Evolutionary conservation across 2,797 vertebrate species (phyloP).

Genomic region (Etheostoma perlongum): DNA sequence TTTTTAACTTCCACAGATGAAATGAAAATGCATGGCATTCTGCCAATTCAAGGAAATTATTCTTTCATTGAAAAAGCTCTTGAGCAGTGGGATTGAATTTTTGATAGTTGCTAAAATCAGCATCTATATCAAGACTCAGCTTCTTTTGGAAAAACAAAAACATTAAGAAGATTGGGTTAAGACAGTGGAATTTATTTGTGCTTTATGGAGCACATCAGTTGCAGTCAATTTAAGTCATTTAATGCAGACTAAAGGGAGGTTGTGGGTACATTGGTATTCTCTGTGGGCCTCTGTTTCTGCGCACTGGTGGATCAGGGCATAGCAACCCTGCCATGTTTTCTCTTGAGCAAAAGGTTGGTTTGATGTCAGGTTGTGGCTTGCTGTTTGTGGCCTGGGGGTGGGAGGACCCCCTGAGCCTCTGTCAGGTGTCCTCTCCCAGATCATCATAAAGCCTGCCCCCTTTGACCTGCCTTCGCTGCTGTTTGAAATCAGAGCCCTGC

Average conservation of each 20-base stretch:
- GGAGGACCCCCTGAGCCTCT: conserved; percentile 51
- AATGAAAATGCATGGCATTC: conserved; percentile 39
- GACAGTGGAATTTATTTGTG: conserved; percentile 39
- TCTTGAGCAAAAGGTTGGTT: conserved; percentile 55
- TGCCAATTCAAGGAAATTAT: conserved; percentile 34
- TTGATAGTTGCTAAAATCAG: conserved; percentile 36
- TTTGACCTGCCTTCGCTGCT: conserved; percentile 59
- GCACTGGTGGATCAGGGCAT: conserved; percentile 38
- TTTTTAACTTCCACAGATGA: conserved; percentile 17
- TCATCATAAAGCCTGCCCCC: conserved; percentile 61
- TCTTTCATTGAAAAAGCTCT: conserved; percentile 36
- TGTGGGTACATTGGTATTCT: conserved; percentile 33
- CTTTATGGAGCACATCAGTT: conserved; percentile 34
- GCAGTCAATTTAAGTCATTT: conserved; percentile 41
- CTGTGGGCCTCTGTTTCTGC: conserved; percentile 31
- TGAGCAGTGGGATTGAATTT: conserved; percentile 28
- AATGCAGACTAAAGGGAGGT: conserved; percentile 20
- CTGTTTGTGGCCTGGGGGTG: conserved; percentile 56
- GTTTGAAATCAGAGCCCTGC: conserved; percentile 59
- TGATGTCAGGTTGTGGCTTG: conserved; percentile 61
- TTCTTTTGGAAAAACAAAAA: conserved; percentile 50
- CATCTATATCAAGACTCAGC: conserved; percentile 11
- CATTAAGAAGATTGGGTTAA: conserved; percentile 41
- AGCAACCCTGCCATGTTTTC: conserved; percentile 37
- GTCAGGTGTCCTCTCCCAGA: conserved; percentile 58